Conservation (phyloP, 2,113 vertebrate species). For the Hipposideros armiger region DNA sequence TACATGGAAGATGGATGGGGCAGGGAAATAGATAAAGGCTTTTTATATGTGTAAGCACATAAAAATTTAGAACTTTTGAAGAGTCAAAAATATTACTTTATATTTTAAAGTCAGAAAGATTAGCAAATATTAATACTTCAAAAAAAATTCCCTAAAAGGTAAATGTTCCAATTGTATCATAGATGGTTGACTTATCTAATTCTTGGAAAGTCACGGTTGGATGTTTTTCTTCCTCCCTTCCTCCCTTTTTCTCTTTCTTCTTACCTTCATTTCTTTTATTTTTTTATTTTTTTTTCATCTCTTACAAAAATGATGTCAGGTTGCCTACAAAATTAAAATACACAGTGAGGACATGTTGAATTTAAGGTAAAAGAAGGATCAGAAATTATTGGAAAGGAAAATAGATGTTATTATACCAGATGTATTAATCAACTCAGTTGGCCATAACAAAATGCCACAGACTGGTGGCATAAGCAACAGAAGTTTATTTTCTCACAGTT, state of each 20-base stretch:
- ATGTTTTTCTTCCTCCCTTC: background rate
- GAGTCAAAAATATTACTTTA: background rate
- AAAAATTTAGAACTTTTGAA: background rate
- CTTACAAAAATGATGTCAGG: background rate
- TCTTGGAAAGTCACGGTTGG: background rate
- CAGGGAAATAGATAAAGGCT: background rate
- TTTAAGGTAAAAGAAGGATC: background rate
- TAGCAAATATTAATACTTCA: background rate
- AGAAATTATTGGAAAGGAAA: constrained; percentile 2
- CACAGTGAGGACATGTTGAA: background rate
- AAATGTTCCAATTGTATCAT: background rate
- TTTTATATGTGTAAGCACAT: background rate
- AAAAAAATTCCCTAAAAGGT: background rate
- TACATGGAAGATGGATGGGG: background rate
- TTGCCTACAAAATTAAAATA: constrained; percentile 14
- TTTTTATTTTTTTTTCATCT: background rate
- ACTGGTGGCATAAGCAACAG: background rate
- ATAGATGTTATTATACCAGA: background rate
- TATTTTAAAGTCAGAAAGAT: constrained; percentile 31
- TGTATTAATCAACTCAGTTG: background rate
- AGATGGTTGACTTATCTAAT: background rate
- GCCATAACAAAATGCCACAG: background rate
- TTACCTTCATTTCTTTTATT: background rate
- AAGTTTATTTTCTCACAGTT: background rate
- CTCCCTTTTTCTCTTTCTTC: background rate